A percentile compares a stretch with the other conserved stretches of the same genome.
phyloP scores from a whole-genome alignment of 2,888 invertebrate genomes.

The Petrolisthes cinctipes region DNA sequence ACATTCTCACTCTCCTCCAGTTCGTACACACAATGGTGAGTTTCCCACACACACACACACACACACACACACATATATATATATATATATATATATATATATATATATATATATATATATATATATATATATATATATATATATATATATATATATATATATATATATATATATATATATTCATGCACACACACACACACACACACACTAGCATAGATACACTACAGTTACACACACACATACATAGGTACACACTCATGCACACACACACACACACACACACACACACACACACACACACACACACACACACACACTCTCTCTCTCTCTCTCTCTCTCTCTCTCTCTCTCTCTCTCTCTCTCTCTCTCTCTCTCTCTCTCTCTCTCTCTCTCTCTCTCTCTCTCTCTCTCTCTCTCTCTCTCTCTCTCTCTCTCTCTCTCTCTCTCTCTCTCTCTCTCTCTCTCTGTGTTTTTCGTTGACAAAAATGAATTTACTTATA shows the following conservation, averaged over 20 bases:
- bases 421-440: background rate
- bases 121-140: background rate
- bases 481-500: background rate
- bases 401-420: background rate
- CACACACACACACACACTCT: background rate
- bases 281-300: background rate
- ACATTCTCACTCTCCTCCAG: constrained; percentile 29
- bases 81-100: too few species aligned
- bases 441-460: background rate
- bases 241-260: background rate
- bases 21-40: constrained; percentile 30
- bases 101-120: too few species aligned
- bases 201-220: background rate
- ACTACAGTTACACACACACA: background rate
- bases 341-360: background rate
- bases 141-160: background rate
- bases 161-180: background rate
- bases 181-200: background rate
- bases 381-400: background rate
- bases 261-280: background rate
- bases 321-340: background rate
- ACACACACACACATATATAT: background rate
- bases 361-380: background rate
- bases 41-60: too few species aligned
- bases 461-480: too few species aligned